phyloP scores from a whole-genome alignment of 2,113 vertebrate species.

The Burhinus bistriatus region DNA sequence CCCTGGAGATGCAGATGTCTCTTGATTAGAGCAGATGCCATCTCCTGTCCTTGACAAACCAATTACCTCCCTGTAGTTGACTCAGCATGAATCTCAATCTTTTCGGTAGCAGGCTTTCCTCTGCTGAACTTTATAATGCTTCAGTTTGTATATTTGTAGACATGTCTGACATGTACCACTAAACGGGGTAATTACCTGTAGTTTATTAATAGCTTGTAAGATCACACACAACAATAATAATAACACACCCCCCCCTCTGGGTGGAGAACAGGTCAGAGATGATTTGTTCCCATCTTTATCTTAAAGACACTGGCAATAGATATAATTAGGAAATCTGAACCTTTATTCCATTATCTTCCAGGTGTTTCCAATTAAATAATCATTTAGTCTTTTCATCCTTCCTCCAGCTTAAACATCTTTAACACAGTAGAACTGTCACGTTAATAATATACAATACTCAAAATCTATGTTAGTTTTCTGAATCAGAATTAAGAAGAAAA shows the following conservation, averaged over 20 bases:
- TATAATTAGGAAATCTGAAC: not conserved
- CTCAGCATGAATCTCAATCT: not conserved
- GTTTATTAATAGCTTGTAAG: not conserved
- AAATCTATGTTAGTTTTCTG: not conserved
- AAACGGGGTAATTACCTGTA: not conserved
- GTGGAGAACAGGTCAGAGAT: not conserved
- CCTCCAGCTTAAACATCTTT: not conserved
- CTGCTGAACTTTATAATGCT: not conserved
- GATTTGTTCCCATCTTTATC: not conserved
- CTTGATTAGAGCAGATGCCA: not conserved
- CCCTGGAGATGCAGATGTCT: not conserved
- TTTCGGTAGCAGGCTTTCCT: not conserved
- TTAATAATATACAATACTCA: not conserved
- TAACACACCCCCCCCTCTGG: not conserved
- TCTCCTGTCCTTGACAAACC: not conserved
- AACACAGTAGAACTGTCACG: not conserved
- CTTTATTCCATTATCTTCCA: not conserved
- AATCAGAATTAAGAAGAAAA: not conserved
- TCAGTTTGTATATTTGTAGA: not conserved
- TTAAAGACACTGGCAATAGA: not conserved
- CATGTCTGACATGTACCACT: not conserved
- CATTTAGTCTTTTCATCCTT: not conserved
- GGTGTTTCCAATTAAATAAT: not conserved
- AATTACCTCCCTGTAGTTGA: not conserved
- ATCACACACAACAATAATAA: not conserved